A percentile compares a stretch with the other conserved stretches of the same genome.
phyloP scores from a whole-genome alignment of 1,140 invertebrate genomes.

The Bombus vancouverensis region DNA sequence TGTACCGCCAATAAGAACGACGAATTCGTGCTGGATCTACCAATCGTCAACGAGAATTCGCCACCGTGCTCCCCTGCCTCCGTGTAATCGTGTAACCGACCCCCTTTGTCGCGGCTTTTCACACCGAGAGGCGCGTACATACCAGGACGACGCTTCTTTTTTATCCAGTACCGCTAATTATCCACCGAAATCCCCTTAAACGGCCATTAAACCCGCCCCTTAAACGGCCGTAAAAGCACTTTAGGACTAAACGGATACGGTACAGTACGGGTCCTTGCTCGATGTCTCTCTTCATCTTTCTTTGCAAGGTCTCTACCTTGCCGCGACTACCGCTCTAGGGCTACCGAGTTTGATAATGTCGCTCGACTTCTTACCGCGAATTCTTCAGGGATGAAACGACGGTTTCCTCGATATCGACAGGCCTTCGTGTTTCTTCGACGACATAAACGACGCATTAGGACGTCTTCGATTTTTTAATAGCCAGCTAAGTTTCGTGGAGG shows the following conservation, averaged over 20 bases:
- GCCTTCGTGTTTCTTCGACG: background rate
- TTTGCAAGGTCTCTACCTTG: background rate
- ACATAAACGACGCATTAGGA: slow-evolving; percentile 14
- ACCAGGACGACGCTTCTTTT: slow-evolving; percentile 44
- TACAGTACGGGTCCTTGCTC: slow-evolving; percentile 22
- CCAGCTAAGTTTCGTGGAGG: slow-evolving; percentile 2
- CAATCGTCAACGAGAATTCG: slow-evolving; percentile 45
- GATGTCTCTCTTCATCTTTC: background rate
- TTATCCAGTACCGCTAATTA: slow-evolving; percentile 68
- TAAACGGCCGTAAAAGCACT: slow-evolving; percentile 64
- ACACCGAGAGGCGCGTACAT: slow-evolving; percentile 57
- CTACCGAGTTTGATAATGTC: slow-evolving; percentile 56
- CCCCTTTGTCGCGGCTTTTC: slow-evolving; percentile 71
- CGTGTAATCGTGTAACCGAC: slow-evolving; percentile 76
- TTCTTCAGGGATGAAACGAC: slow-evolving; percentile 4
- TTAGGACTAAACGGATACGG: slow-evolving; percentile 67
- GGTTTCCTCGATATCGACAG: slow-evolving; percentile 11
- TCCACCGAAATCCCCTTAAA: slow-evolving; percentile 76
- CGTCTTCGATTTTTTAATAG: slow-evolving; percentile 37
- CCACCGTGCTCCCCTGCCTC: slow-evolving; percentile 34
- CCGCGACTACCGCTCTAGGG: background rate
- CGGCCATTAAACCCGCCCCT: slow-evolving; percentile 74
- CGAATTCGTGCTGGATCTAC: slow-evolving; percentile 18
- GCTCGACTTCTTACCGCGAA: slow-evolving; percentile 13
- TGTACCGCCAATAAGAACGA: slow-evolving; percentile 52